These are phyloP conservation scores for Diplazon laetatorius DNA, from an alignment of 2,888 invertebrate species.

Conservation along the genomic window DNA sequence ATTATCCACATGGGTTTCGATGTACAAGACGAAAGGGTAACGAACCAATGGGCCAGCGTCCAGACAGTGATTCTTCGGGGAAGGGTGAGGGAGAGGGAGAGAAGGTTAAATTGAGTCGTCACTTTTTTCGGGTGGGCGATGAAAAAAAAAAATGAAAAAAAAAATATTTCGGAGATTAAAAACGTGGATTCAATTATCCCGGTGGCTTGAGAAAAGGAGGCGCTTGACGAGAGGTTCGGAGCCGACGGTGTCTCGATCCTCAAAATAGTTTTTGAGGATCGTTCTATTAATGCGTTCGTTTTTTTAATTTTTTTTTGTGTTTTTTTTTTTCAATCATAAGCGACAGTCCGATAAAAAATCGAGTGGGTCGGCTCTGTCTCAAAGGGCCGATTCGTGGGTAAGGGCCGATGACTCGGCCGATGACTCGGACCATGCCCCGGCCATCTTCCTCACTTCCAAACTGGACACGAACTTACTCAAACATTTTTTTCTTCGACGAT, in stretches of 20 bases:
- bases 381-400: conserved; percentile 71
- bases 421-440: conserved; percentile 73
- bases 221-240: conserved; percentile 36
- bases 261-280: no score
- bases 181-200: conserved; percentile 60
- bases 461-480: conserved; percentile 45
- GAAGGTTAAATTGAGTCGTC: conserved; percentile 61
- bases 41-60: conserved; percentile 33
- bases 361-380: conserved; percentile 79
- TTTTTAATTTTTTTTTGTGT: no score
- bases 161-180: conserved; percentile 64
- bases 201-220: conserved; percentile 56
- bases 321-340: conserved; percentile 82
- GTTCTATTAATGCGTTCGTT: no score
- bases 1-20: conserved; percentile 28
- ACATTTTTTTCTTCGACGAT: conserved; percentile 44
- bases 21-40: conserved; percentile 25
- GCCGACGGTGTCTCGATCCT: conserved; percentile 53
- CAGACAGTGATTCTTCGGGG: conserved; percentile 44
- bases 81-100: no score
- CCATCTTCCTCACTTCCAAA: conserved; percentile 50
- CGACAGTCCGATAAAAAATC: conserved; percentile 81
- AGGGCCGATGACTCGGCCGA: conserved; percentile 80
- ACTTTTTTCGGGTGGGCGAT: conserved; percentile 40
- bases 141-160: no score